These are phyloP conservation scores for Anas platyrhynchos DNA, from an alignment of 2,113 vertebrate species.

Conservation along the genomic window DNA sequence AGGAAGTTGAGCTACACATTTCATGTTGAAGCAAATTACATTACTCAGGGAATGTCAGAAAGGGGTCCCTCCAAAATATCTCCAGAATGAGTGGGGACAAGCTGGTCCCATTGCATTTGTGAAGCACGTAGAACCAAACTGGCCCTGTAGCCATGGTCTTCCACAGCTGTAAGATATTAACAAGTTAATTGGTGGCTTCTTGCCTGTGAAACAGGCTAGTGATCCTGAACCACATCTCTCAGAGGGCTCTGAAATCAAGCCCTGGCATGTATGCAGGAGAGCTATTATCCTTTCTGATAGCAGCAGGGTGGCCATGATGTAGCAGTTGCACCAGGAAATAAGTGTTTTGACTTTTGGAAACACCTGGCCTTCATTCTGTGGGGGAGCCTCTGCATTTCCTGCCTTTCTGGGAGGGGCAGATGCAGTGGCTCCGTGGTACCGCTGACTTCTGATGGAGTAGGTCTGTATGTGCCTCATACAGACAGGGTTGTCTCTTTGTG, in stretches of 20 bases:
- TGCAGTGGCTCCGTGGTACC: background rate
- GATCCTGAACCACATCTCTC: background rate
- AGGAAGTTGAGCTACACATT: accelerated
- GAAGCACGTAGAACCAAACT: background rate
- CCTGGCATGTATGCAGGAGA: background rate
- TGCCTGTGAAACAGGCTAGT: accelerated
- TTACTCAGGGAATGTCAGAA: background rate
- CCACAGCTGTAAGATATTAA: background rate
- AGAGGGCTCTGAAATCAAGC: background rate
- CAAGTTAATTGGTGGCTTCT: background rate
- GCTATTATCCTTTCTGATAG: background rate
- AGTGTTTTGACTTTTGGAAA: background rate
- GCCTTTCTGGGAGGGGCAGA: background rate
- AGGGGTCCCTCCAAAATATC: background rate
- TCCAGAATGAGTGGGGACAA: background rate
- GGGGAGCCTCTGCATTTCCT: background rate
- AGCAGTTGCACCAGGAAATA: background rate
- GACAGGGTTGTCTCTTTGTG: background rate
- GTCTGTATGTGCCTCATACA: background rate
- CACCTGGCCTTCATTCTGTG: background rate
- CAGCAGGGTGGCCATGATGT: background rate
- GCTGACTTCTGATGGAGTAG: background rate
- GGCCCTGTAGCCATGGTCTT: background rate
- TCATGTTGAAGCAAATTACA: background rate
- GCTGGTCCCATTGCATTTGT: background rate